Conservation (phyloP, 2,888 invertebrate genomes). For the Ennomos fuscantarius region DNA sequence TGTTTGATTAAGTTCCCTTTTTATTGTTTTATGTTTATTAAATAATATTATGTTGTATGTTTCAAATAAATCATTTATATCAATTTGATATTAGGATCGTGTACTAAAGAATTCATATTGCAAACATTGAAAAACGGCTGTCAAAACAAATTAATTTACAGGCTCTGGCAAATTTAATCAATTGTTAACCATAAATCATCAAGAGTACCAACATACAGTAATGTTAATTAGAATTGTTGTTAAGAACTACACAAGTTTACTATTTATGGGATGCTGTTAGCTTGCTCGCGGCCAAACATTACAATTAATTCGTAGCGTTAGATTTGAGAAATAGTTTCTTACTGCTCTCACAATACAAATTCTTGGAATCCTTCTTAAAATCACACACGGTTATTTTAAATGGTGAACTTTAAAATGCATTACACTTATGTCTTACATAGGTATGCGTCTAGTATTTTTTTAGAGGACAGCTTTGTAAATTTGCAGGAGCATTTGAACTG, state of each 20-base stretch:
- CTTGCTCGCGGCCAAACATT: conserved; percentile 7
- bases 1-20: too few species aligned
- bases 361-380: conserved; percentile 13
- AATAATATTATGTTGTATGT: too few species aligned
- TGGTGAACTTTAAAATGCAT: conserved; percentile 1
- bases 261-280: conserved; percentile 17
- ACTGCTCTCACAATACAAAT: conserved; percentile 15
- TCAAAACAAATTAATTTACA: too few species aligned
- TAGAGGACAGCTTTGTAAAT: too few species aligned
- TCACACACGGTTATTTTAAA: conserved; percentile 10
- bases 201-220: background rate
- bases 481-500: too few species aligned
- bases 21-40: too few species aligned
- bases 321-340: conserved; percentile 20
- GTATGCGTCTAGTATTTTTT: too few species aligned
- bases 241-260: conserved; percentile 20
- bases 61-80: too few species aligned
- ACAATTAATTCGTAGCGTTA: conserved; percentile 18
- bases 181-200: conserved; percentile 14
- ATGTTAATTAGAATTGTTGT: conserved; percentile 22
- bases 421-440: too few species aligned
- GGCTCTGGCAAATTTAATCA: conserved; percentile 5
- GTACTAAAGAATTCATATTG: too few species aligned
- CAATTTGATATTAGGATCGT: too few species aligned
- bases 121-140: too few species aligned